Percentiles rank a stretch among this genome's conserved stretches.
Conservation (phyloP, 1,140 invertebrate species). For the Euura lappo region DNA sequence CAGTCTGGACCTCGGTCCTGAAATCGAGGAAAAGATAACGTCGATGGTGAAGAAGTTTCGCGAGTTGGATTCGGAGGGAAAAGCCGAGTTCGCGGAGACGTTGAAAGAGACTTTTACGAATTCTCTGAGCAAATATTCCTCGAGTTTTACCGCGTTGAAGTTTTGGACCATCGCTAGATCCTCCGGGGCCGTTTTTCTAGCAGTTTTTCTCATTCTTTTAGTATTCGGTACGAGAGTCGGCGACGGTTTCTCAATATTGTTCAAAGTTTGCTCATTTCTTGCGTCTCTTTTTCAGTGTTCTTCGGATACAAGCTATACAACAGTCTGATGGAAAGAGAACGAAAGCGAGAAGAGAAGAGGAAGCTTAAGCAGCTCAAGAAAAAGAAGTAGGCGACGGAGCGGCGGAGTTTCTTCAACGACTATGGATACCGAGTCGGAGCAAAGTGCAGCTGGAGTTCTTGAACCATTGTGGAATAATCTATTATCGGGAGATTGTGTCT, state of each 20-base stretch:
- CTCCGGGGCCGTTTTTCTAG: not conserved
- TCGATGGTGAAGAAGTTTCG: slow-evolving; percentile 48
- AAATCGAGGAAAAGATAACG: slow-evolving; percentile 45
- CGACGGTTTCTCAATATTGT: not conserved
- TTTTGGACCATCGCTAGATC: not conserved
- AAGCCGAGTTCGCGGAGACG: slow-evolving; percentile 43
- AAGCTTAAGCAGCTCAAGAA: slow-evolving; percentile 62
- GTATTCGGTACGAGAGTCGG: slow-evolving; percentile 20
- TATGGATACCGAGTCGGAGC: not conserved
- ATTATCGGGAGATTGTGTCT: too few species aligned
- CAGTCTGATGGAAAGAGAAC: slow-evolving; percentile 75
- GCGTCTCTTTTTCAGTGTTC: slow-evolving; percentile 71
- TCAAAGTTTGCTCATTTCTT: not conserved
- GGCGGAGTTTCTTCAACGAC: not conserved
- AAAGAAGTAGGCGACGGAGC: slow-evolving; percentile 54
- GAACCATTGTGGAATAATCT: too few species aligned
- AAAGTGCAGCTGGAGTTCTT: too few species aligned
- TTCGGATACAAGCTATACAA: slow-evolving; percentile 84
- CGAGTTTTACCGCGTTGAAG: not conserved
- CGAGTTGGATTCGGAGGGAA: slow-evolving; percentile 48
- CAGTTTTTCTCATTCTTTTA: slow-evolving; percentile 22
- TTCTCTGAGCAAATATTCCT: slow-evolving; percentile 10
- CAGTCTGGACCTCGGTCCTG: slow-evolving; percentile 14
- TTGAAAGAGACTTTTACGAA: slow-evolving; percentile 38
- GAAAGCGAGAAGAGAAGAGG: slow-evolving; percentile 74